Evolutionary conservation across 2,797 vertebrate genomes (phyloP), one percentile per base, ranked within the genome.

Genomic region (Aldrovandia affinis): DNA sequence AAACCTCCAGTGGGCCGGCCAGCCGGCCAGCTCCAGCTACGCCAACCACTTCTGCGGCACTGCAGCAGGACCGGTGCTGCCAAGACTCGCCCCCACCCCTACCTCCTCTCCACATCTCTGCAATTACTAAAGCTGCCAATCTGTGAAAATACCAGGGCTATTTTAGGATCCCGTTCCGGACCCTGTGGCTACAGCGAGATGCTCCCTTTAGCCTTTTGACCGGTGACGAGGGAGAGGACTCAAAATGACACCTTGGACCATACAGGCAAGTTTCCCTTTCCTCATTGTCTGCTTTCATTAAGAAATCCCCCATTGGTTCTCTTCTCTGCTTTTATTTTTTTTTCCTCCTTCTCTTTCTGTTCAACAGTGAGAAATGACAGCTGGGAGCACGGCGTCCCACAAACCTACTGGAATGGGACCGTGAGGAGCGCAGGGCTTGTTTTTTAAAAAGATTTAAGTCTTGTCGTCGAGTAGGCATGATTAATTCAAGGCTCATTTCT

Each of bases 51-150:
- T 70, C 33, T 39, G 30, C 65, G 15, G 65, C 65, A 7, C 65
- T 70, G 63, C 65, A 36, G 65, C 14, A 18, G 15, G 33, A 65
- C n/a, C 61, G 15, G 65, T 7, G 12, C 12, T 14, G 65, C 30
- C 30, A 70, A 33, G 14, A 39, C 1, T 30, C 5, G 12, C 65
- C 28, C 28, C 28, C 3, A 6, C 28, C 0, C 30, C 65, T 15
- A 33, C 3, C 59, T 20, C 22, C 65, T 33, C 65, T 33, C 30
- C 33, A 20, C 65, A 70, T 70, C 65, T 70, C 65, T 20, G 65
- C 30, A 70, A 70, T 70, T 70, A 70, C 65, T 36, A 2, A 70
- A 70, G 65, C 33, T 65, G 63, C 63, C 63, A 65, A 70, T 36
- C 65, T 70, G 65, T 36, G 30, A 33, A 70, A 70, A 70, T 36